A percentile compares a stretch with the other conserved stretches of the same genome.
Evolutionary conservation across 2,888 invertebrate genomes (phyloP).

Genomic region (Labia minor): DNA sequence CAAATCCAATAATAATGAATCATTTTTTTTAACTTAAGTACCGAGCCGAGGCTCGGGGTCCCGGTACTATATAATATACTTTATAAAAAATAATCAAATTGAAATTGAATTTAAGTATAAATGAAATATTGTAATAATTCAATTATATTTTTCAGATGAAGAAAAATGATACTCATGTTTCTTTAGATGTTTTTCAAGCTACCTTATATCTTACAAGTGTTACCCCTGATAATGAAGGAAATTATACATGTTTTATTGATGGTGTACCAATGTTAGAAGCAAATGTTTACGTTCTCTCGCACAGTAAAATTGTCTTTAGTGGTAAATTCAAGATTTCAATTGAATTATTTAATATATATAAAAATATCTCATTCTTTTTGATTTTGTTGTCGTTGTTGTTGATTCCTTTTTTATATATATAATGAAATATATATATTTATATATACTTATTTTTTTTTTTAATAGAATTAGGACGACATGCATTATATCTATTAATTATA

Average conservation of each 20-base stretch:
- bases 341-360: not conserved
- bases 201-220: constrained; percentile 37
- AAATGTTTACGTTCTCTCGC: constrained; percentile 41
- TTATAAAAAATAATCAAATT: no score
- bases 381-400: constrained; percentile 2
- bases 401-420: no score
- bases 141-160: no score
- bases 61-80: no score
- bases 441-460: constrained; percentile 28
- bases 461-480: constrained; percentile 47
- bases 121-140: no score
- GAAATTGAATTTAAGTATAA: no score
- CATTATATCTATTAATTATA: constrained; percentile 47
- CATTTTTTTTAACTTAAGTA: no score
- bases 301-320: constrained; percentile 41
- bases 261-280: constrained; percentile 45
- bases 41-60: no score
- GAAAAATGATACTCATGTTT: constrained; percentile 13
- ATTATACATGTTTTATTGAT: constrained; percentile 56
- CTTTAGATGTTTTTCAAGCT: constrained; percentile 17
- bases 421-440: no score
- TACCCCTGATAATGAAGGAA: constrained; percentile 51
- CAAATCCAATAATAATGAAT: no score
- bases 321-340: constrained; percentile 32
- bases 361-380: no score